A percentile compares a stretch with the other conserved stretches of the same genome.
phyloP scores from a whole-genome alignment of 1,140 invertebrate genomes.

The Planococcus citri region DNA sequence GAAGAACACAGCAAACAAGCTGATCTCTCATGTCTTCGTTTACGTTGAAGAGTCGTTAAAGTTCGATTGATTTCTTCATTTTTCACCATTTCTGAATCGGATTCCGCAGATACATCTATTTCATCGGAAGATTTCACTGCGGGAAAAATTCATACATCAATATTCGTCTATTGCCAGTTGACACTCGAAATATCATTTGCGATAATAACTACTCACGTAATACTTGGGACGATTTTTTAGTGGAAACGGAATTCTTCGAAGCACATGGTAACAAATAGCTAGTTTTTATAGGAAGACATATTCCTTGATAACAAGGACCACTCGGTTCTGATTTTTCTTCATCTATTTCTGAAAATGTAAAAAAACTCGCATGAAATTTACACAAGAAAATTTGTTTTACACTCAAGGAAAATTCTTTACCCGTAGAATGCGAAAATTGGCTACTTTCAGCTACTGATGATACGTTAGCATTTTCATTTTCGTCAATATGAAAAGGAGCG shows the following conservation, averaged over 20 bases:
- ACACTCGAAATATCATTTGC: no score
- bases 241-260: constrained; percentile 5
- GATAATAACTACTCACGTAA: constrained; percentile 4
- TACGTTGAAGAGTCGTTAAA: not conserved
- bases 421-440: constrained; percentile 3
- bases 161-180: no score
- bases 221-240: not conserved
- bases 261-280: constrained; percentile 48
- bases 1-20: constrained; percentile 27
- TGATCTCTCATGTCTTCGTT: constrained; percentile 25
- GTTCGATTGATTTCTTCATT: not conserved
- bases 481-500: not conserved
- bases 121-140: not conserved
- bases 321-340: constrained; percentile 21
- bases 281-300: constrained; percentile 58
- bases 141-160: no score
- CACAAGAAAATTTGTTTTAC: not conserved
- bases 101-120: constrained; percentile 11
- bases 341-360: constrained; percentile 9
- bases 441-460: not conserved
- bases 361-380: no score
- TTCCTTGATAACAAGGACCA: constrained; percentile 55
- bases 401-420: not conserved
- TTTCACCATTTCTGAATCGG: constrained; percentile 21
- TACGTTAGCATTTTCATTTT: not conserved